Base-by-base conservation (phyloP, 2,113 vertebrate species). In the Caloenas nicobarica region DNA sequence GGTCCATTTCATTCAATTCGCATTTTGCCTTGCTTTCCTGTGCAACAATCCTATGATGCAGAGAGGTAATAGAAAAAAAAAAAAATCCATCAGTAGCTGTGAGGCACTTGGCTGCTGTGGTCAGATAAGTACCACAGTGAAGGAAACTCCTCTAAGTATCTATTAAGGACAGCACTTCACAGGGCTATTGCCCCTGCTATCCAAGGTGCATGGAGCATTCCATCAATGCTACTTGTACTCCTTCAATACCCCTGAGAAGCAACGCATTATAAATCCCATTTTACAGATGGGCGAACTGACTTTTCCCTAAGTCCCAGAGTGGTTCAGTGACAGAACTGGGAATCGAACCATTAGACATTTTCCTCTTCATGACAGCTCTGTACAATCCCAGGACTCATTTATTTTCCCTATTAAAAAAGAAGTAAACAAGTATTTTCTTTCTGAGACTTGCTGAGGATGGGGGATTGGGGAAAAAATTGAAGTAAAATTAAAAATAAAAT, bases 401-500 rank as follows among this genome's bases (percentile, higher is more conserved):
- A 96, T 96, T 97, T 95, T 94, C 89, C 62, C 73, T 92, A 94
- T 96, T 95, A 97, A 96, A 97, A 96, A 93, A 91, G 81, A 93
- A 96, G 92, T 95, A 97, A 97, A 96, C 95, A 96, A 96, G 87
- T 95, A 86, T 96, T 97, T 97, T 96, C 91, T 92, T 95, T 93
- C 48, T 34, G 87, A 94, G 80, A 82, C 86, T 83, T 65, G 5
- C 71, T 86, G 96, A 90, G 92, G 61, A 93, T 86, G 80, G 79
- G 87, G 90, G 90, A 93, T 82, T 93, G 94, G 71, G 92, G 91
- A 81, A 74, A 91, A 97, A 97, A 94, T 95, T 89, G 96, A 94
- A 96, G 94, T 95, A 96, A 97, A 97, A 97, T 97, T 94, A 96
- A 97, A 97, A 97, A 94, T 97, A 97, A 97, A 97, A 97, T 97